phyloP scores from a whole-genome alignment of 2,888 invertebrate genomes.

The Hirtodrosophila cameraria region DNA sequence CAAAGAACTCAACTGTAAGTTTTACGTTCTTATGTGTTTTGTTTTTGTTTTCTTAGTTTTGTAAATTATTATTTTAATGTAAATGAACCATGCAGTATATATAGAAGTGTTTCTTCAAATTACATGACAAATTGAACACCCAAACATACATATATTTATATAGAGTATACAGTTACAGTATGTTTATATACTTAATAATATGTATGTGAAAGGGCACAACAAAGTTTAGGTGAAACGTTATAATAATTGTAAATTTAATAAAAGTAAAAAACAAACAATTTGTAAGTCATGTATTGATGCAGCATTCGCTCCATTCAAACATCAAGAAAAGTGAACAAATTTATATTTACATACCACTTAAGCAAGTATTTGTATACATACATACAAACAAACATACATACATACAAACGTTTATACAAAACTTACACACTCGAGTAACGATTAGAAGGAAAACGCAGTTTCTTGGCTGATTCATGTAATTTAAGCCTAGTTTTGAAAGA shows the following conservation, averaged over 20 bases:
- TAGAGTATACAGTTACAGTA: not conserved
- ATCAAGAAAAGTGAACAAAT: constrained; percentile 22
- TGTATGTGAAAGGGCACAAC: constrained; percentile 30
- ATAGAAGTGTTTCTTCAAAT: constrained; percentile 36
- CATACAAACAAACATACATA: constrained; percentile 23
- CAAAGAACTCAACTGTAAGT: constrained; percentile 75
- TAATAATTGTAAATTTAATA: constrained; percentile 66
- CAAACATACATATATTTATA: constrained; percentile 19
- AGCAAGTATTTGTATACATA: constrained; percentile 35
- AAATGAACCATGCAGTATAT: constrained; percentile 65
- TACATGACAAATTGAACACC: constrained; percentile 21
- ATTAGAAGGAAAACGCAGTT: constrained; percentile 1
- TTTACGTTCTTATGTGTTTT: constrained; percentile 66
- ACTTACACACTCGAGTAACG: constrained; percentile 3
- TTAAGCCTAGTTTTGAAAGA: constrained; percentile 6
- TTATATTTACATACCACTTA: constrained; percentile 31
- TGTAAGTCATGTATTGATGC: constrained; percentile 39
- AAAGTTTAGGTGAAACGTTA: constrained; percentile 78
- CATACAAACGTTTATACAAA: constrained; percentile 39
- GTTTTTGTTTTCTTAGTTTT: constrained; percentile 52
- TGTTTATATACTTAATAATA: constrained; percentile 35
- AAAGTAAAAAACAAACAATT: constrained; percentile 30
- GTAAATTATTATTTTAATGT: constrained; percentile 50
- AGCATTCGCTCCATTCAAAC: constrained; percentile 36
- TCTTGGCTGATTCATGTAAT: constrained; percentile 15